phyloP scores from a whole-genome alignment of 2,888 invertebrate species.

The Theodoxus fluviatilis region DNA sequence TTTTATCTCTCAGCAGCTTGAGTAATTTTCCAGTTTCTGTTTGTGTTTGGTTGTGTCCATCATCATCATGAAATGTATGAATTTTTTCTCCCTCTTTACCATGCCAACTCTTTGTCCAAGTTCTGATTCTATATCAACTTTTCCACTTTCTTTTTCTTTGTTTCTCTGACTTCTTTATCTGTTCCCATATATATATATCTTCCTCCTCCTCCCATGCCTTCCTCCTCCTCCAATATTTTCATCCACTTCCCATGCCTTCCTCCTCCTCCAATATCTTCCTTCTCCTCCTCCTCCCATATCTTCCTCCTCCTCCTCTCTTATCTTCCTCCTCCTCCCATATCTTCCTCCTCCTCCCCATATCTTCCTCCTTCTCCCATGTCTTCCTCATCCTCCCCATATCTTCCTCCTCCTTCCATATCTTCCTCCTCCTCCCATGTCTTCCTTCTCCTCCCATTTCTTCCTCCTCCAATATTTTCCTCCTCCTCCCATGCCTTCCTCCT shows the following conservation, averaged over 20 bases:
- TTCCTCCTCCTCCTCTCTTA: neutral
- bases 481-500: neutral
- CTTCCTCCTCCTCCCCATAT: neutral
- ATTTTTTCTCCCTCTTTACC: too few relatives aligned
- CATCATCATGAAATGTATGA: too few relatives aligned
- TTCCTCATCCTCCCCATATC: conserved; percentile 9
- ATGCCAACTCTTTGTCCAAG: too few relatives aligned
- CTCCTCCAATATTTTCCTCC: conserved; percentile 6
- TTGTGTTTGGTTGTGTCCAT: too few relatives aligned
- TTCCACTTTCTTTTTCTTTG: neutral
- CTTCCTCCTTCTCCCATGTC: conserved; percentile 14
- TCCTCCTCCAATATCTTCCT: neutral
- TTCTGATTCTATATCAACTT: too few relatives aligned
- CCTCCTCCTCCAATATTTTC: neutral
- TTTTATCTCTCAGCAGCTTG: too few relatives aligned
- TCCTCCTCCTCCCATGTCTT: neutral
- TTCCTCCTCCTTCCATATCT: conserved; percentile 6
- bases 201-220: neutral
- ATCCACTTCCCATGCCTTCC: neutral
- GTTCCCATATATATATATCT: neutral
- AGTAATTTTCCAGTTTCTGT: too few relatives aligned
- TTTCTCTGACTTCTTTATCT: neutral
- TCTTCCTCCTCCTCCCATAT: conserved; percentile 3
- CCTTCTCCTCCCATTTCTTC: conserved; percentile 13
- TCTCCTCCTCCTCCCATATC: neutral